Evolutionary conservation across 2,797 vertebrate species (phyloP).

Genomic region (Anas capensis): DNA sequence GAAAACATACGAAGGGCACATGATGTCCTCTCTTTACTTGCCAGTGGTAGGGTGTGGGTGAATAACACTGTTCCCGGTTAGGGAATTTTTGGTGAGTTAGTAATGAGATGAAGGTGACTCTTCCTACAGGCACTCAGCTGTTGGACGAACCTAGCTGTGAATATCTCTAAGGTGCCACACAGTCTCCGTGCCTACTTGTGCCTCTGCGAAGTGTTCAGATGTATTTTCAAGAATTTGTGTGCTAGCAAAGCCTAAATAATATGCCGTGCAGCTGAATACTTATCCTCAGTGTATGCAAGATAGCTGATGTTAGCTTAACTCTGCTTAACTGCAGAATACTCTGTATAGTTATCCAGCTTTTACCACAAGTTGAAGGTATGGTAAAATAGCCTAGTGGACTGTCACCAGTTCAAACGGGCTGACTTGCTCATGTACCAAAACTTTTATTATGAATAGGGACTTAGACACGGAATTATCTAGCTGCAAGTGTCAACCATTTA

Average conservation of each 20-base stretch:
- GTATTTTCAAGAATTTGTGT: accelerated
- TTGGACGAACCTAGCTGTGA: not conserved
- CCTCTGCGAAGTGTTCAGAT: accelerated
- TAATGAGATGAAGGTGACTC: not conserved
- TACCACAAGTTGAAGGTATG: not conserved
- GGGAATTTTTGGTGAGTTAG: not conserved
- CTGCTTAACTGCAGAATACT: not conserved
- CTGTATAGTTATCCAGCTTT: not conserved
- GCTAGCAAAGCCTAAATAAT: not conserved
- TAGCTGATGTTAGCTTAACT: not conserved
- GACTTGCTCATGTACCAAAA: not conserved
- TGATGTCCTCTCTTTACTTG: no score
- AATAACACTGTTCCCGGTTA: accelerated
- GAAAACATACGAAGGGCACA: not conserved
- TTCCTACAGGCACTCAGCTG: not conserved
- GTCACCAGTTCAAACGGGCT: not conserved
- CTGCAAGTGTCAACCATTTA: not conserved
- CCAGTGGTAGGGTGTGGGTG: not conserved
- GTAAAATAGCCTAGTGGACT: not conserved
- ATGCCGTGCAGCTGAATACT: not conserved
- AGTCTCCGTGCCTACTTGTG: not conserved
- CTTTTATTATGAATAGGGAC: not conserved
- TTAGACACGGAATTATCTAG: not conserved
- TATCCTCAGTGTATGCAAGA: accelerated
- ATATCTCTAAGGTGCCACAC: not conserved